phyloP scores from a whole-genome alignment of 2,113 vertebrate genomes.

The Cacatua alba region DNA sequence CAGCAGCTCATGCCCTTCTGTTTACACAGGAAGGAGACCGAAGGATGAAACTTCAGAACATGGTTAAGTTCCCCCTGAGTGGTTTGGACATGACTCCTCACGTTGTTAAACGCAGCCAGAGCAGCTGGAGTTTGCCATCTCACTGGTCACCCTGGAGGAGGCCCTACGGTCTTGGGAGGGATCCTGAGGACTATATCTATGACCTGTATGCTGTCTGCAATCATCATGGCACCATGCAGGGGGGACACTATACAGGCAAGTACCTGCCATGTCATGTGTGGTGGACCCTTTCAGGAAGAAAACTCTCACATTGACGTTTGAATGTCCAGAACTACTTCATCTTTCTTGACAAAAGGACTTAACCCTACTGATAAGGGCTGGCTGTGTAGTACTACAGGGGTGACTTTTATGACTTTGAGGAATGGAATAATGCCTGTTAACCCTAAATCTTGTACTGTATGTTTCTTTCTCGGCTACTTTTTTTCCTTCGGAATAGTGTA shows the following conservation, averaged over 20 bases:
- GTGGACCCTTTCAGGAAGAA: background rate
- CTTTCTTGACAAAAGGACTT: background rate
- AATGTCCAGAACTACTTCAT: background rate
- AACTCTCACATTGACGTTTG: fast-evolving
- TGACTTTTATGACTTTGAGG: background rate
- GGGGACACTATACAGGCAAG: constrained; percentile 95
- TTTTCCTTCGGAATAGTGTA: background rate
- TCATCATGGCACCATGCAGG: constrained; percentile 97
- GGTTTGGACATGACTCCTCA: constrained; percentile 98
- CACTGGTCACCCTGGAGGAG: constrained; percentile 96
- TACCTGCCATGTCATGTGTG: background rate
- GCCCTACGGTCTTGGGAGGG: constrained; percentile 89
- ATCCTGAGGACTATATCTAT: constrained; percentile 94
- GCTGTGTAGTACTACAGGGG: background rate
- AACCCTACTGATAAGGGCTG: background rate
- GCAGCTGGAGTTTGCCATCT: constrained; percentile 94
- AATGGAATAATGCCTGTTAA: background rate
- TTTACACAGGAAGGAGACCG: constrained; percentile 88
- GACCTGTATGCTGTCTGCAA: constrained; percentile 97
- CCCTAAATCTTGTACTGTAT: background rate
- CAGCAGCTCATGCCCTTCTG: background rate
- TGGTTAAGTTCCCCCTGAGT: constrained; percentile 90
- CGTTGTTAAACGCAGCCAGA: constrained; percentile 95
- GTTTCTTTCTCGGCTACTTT: background rate
- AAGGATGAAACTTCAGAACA: constrained; percentile 93